Percentiles rank a stretch among this genome's conserved stretches.
These are phyloP conservation scores for Trididemnum clinides DNA, from an alignment of 23 tunicate genomes.

Conservation along the genomic window DNA sequence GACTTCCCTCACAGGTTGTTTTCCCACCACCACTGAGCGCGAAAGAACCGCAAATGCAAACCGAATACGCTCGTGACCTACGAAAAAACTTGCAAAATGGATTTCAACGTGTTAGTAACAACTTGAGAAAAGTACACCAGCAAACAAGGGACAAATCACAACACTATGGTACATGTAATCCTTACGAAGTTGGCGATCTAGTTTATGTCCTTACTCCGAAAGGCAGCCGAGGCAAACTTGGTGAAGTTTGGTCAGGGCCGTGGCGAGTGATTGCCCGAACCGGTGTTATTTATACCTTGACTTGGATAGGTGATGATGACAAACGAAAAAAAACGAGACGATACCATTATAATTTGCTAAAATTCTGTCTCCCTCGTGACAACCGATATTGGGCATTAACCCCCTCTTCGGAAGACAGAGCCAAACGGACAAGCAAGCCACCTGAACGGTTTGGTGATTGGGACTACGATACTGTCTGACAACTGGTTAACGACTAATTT, in stretches of 20 bases:
- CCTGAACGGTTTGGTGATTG: no score
- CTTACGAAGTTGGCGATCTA: neutral
- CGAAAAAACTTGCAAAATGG: neutral
- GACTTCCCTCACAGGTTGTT: constrained; percentile 5
- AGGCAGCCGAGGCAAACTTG: neutral
- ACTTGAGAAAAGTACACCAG: neutral
- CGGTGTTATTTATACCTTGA: neutral
- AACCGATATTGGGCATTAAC: no score
- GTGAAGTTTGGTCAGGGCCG: constrained; percentile 10
- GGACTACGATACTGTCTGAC: no score
- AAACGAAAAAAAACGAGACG: neutral
- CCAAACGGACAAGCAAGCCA: no score
- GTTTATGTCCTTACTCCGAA: neutral
- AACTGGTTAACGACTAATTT: no score
- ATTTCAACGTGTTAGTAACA: neutral
- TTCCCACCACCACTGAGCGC: neutral
- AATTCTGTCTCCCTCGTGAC: no score
- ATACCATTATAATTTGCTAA: neutral
- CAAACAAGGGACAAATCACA: neutral
- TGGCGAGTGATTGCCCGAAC: neutral
- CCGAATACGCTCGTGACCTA: neutral
- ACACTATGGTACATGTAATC: neutral
- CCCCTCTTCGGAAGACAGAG: no score
- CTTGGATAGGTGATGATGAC: neutral
- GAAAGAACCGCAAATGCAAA: neutral